Base-by-base conservation (phyloP, 1,140 invertebrate species). In the Hypsibius dujardini region DNA sequence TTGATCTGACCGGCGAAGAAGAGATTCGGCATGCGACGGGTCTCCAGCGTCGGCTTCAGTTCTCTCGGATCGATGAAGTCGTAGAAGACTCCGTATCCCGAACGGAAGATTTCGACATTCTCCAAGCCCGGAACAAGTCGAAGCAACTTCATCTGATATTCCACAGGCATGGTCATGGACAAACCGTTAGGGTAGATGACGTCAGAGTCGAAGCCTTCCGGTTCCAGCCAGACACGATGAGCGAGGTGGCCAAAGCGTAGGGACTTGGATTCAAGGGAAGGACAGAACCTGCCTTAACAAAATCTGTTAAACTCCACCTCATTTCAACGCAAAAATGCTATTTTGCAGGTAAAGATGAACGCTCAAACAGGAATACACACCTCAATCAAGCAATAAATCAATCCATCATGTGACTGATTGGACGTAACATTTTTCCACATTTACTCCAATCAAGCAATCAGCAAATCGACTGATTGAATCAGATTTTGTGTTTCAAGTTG, bases 1-100 rank as follows among this genome's bases (percentile, higher is more conserved):
- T 95, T 95, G 70, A 95, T 92, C 81, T 96, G 92, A 0, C 92
- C 92, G 73, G 92, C 92, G 73, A 95, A 84, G 79, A 87, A 95
- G 1, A 96, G 80, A 47, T 85, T 84, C 1, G 80, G 73, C 47
- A 95, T 83, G 74, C 81, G 83, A 74, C 86, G 86, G 0, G 91
- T 92, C 80, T 96, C 90, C 46, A 96, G 80, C 12, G 85, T 84
- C 3, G 83, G 80, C 69, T 83, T 85, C n/a, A 95, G 76, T 82
- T 95, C 89, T 72, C 87, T 80, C 0, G 92, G 92, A 81, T 96
- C 90, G 59, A 96, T 85, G 76, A 84, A 94, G 78, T 95, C 92
- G 80, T 96, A 96, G 76, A 92, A 88, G 1, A 93, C 90, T 15
- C 89, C 90, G 81, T 93, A 93, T 45, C 88, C 90, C 73, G 87